Evolutionary conservation across 2,888 invertebrate species (phyloP).

Genomic region (Amphipoea lucens): DNA sequence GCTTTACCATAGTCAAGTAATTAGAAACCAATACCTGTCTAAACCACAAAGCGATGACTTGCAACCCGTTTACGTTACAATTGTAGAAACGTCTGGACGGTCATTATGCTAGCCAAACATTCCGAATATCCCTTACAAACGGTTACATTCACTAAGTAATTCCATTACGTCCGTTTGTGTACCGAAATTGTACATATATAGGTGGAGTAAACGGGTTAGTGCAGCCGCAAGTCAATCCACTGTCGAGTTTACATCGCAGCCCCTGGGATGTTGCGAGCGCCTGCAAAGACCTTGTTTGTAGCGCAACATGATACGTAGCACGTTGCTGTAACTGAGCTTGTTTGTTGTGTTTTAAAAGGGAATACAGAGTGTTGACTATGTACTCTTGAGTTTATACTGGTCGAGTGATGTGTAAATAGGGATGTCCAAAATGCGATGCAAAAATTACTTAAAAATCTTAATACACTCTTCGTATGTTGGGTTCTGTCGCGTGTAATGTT

Average conservation of each 20-base stretch:
- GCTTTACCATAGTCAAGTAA: background rate
- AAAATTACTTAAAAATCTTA: background rate
- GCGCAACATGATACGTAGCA: slow-evolving; percentile 22
- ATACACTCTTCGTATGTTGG: background rate
- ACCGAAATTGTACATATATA: slow-evolving; percentile 57
- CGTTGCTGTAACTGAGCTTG: slow-evolving; percentile 29
- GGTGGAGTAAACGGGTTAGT: slow-evolving; percentile 71
- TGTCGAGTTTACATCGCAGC: slow-evolving; percentile 78
- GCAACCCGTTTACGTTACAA: slow-evolving; percentile 23
- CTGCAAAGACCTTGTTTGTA: slow-evolving; percentile 42
- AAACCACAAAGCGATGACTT: slow-evolving; percentile 18
- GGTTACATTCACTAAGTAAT: slow-evolving; percentile 63
- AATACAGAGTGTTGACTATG: background rate
- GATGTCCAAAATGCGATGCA: background rate
- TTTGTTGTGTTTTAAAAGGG: slow-evolving; percentile 19
- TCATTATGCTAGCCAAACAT: slow-evolving; percentile 38
- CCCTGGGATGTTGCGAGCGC: slow-evolving; percentile 51
- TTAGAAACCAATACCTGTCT: slow-evolving; percentile 22
- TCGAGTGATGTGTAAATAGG: background rate
- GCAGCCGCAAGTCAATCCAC: slow-evolving; percentile 76
- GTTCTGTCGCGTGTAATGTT: background rate
- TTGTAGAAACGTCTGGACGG: slow-evolving; percentile 29
- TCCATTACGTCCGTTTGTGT: slow-evolving; percentile 64
- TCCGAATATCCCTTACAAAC: slow-evolving; percentile 54
- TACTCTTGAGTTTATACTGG: background rate